phyloP scores from a whole-genome alignment of 2,797 vertebrate genomes.

The Dicrostonyx torquatus region DNA sequence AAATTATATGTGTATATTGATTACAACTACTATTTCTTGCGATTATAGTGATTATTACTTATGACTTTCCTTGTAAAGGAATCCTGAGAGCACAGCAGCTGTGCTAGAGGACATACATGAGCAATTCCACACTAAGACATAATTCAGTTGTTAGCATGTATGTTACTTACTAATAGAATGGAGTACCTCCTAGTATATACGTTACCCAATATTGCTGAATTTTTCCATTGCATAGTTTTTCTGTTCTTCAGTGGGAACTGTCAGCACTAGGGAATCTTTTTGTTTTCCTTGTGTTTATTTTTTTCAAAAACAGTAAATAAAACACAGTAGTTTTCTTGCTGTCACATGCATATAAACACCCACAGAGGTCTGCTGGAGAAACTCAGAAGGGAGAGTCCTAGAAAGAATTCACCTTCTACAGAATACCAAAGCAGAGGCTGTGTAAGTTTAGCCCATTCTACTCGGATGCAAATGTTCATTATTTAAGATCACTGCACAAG shows the following conservation, averaged over 20 bases:
- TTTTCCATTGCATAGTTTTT: neutral
- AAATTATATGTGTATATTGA: slow-evolving; percentile 60
- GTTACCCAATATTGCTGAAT: slow-evolving; percentile 34
- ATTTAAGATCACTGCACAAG: neutral
- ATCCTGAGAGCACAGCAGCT: neutral
- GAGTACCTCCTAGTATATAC: neutral
- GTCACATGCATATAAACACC: neutral
- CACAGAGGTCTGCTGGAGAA: slow-evolving; percentile 18
- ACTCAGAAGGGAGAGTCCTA: neutral
- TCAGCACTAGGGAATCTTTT: neutral
- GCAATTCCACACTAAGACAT: neutral
- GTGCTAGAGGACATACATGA: neutral
- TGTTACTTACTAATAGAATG: slow-evolving; percentile 20
- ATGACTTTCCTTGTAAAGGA: slow-evolving; percentile 40
- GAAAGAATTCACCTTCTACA: slow-evolving; percentile 13
- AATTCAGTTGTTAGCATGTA: neutral
- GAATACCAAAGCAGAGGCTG: neutral
- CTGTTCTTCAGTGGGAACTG: slow-evolving; percentile 15
- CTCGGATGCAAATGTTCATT: neutral
- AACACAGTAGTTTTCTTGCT: neutral
- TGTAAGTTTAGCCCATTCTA: neutral
- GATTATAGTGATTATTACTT: slow-evolving; percentile 35
- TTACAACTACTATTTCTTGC: slow-evolving; percentile 56
- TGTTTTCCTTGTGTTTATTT: slow-evolving; percentile 22
- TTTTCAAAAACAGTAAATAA: neutral